Evolutionary conservation across 2,797 vertebrate species (phyloP), one percentile per base, ranked within the genome.

Genomic region (Allobates femoralis): DNA sequence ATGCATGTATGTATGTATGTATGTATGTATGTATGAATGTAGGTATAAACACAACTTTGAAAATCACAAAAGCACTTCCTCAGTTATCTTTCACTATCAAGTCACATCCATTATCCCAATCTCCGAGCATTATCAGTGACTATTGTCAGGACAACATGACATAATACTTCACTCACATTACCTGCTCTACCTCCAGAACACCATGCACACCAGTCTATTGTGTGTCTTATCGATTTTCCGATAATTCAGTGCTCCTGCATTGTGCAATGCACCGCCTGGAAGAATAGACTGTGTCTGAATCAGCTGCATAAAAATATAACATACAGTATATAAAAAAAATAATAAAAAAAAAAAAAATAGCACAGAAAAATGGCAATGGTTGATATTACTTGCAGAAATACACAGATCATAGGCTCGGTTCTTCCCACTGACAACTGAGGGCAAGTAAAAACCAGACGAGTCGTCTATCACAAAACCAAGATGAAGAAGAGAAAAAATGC

Each of bases 101-200:
- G 50, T 11, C n/a, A 4, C 51, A 58, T 73, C 30, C 66, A 82
- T 58, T 71, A 19, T 56, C 53, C 21, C 41, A 26, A 82, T 71
- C 80, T 55, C 32, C 15, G 23, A 28, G 50, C 80, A 81, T 67
- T 67, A 66, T 53, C 5, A 67, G 60, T 3, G 26, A 81, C 79
- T 34, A 55, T 10, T n/a, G 50, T 69, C 50, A 69, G 75, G 50
- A 71, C 84, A 26, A 79, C 41, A 51, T 11, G 41, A 53, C 15
- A 32, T 28, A 81, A 81, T 66, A 76, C 67, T 51, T 82, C 71
- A 64, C 55, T 76, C 30, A 26, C 74, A 78, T 51, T 78, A 78
- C 75, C 74, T 28, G 41, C 26, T 55, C 74, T 62, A 67, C 58
- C 74, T 37, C 46, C 83, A 67, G 7, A 37, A 55, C 73, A 41